Evolutionary conservation across 2,888 invertebrate genomes (phyloP).

Genomic region (Eucera pruinosa): DNA sequence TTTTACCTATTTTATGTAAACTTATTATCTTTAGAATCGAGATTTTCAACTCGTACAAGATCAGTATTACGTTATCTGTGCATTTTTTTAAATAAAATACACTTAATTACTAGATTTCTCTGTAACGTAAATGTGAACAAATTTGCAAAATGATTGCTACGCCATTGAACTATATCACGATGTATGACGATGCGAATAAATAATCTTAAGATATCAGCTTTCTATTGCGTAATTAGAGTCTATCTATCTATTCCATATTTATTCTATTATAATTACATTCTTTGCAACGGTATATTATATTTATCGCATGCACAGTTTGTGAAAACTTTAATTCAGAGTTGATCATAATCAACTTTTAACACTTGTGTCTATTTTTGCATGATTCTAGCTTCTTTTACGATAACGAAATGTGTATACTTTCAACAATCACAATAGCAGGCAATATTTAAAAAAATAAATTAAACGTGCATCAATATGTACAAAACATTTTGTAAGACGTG

Average conservation of each 20-base stretch:
- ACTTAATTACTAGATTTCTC: background rate
- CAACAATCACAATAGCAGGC: background rate
- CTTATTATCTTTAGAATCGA: background rate
- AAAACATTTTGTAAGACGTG: background rate
- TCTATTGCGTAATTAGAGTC: conserved; percentile 5
- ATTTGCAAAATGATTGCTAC: background rate
- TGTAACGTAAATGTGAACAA: background rate
- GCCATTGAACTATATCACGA: background rate
- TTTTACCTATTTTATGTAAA: background rate
- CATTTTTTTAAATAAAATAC: background rate
- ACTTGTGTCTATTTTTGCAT: background rate
- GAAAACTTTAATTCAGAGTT: background rate
- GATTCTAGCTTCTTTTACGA: background rate
- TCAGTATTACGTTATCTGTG: background rate
- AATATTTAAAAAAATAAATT: background rate
- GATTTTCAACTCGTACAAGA: background rate
- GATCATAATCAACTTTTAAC: background rate
- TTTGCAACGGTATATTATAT: background rate
- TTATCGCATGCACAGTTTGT: background rate
- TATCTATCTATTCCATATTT: background rate
- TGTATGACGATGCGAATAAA: background rate
- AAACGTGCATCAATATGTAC: background rate
- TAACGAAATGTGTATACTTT: background rate
- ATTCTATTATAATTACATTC: background rate
- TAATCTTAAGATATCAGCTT: conserved; percentile 8